Base-by-base conservation (phyloP, 2,888 invertebrate genomes). In the Stegana nigrithorax region DNA sequence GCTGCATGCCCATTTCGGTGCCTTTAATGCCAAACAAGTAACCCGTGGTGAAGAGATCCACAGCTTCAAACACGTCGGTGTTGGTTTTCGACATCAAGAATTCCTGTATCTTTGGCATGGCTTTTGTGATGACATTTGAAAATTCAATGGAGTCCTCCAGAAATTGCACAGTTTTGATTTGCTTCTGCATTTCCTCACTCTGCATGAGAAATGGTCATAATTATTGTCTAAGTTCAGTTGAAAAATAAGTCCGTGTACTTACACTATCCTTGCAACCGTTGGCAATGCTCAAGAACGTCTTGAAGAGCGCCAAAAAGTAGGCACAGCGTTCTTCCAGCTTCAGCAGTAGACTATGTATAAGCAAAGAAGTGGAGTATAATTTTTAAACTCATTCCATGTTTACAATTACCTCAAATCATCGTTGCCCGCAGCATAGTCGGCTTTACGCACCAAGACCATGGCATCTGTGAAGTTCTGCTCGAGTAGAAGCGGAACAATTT, bases 1-100 rank as follows among this genome's bases (percentile, higher is more conserved):
- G 89, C 63, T 90, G 88, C 64, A 95, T 90, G 1, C 94, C 95
- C 32, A 86, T 78, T 70, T 90, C 89, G 2, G 92, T 91, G 57
- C 90, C 90, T 65, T 90, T 89, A n/a, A 95, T 89, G 59, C 91
- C 90, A 78, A 94, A 94, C 68, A 92, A 89, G 77, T 90, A 91
- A 0, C 93, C 93, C 0, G 92, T 90, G 0, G 93, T 93, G 72
- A 97, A 93, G 82, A 97, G 95, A 64, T 94, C 91, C 25, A 97
- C 92, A 0, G 97, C 93, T 83, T 97, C 97, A 59, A 92, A 89
- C 12, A 95, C 93, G 83, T 97, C 97, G 0, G 92, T 89, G 4
- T 91, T 89, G 66, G 90, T 89, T 69, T 90, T 89, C 0, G 93
- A 92, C 82, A 90, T 89, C 10, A 97, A 86, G 77, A 96, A 86